Evolutionary conservation across 2,797 vertebrate genomes (phyloP), one percentile per base, ranked within the genome.

Genomic region (Lutjanus argentimaculatus): DNA sequence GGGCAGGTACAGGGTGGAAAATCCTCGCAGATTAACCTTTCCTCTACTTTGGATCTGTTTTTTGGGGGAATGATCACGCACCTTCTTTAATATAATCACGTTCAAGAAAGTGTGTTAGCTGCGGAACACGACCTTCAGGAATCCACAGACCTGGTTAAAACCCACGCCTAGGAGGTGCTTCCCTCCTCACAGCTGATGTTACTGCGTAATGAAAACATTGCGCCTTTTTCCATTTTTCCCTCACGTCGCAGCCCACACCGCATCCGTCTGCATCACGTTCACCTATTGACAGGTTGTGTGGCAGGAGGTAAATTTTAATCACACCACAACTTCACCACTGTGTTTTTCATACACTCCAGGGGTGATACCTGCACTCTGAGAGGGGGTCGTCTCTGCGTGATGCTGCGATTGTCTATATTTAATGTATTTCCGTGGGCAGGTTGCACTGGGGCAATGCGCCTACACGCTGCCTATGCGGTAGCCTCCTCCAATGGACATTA

Each of bases 141-240:
- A 85, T 79, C 17, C 55, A 42, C 42, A 11, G 52, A 83, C 67
- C 53, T 70, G 85, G 30, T 36, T 36, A 68, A 86, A 75, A 87
- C 87, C 85, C 84, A 84, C 78, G 85, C 88, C 86, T 80, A 68
- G 49, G 75, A 72, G 90, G 88, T 89, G 91, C 82, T 89, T 85
- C 85, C 87, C 85, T 79, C 74, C 82, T 85, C 86, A 91, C 91
- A 90, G 92, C 90, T 94, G 89, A 93, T 62, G 86, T 79, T 85
- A 91, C 92, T 94, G 94, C 93, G 92, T 93, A 91, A 93, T 91
- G 89, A 95, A 95, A 96, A 95, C 94, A 95, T 93, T 95, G 95
- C 94, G 89, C 93, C 88, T 92, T 89, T 91, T 87, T 58, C 79
- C 46, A 7, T 22, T 25, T n/a, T 36, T 13, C 56, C 76, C 80